Percentiles rank a stretch among this genome's conserved stretches.
Evolutionary conservation across 2,888 invertebrate species (phyloP).

Genomic region (Rhorus exstirpatorius): DNA sequence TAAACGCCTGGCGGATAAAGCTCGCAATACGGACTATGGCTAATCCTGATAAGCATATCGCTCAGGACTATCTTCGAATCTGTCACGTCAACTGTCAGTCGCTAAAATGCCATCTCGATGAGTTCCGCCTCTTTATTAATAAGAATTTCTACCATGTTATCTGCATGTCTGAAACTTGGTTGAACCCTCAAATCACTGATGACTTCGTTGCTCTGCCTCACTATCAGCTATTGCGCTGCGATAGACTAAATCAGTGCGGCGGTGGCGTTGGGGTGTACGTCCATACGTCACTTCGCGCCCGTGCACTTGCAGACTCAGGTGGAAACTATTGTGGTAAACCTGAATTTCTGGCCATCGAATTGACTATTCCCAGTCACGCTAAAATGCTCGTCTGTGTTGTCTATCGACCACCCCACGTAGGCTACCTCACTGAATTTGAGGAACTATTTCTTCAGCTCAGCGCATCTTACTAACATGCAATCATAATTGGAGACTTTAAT

Average conservation of each 20-base stretch:
- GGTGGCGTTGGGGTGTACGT: background rate
- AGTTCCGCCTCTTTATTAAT: background rate
- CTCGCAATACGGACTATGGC: background rate
- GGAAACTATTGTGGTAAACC: background rate
- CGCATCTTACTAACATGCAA: background rate
- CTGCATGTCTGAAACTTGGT: background rate
- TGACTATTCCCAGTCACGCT: background rate
- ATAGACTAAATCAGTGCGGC: background rate
- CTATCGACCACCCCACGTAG: background rate
- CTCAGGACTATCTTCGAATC: background rate
- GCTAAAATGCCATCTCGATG: background rate
- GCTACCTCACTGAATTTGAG: constrained; percentile 10
- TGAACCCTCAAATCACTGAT: background rate
- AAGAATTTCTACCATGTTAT: background rate
- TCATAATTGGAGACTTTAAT: constrained; percentile 4
- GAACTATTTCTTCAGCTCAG: background rate
- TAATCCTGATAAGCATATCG: background rate
- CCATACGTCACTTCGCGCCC: background rate
- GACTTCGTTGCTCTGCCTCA: background rate
- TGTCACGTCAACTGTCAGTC: constrained; percentile 1
- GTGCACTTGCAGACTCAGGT: background rate
- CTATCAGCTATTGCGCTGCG: background rate
- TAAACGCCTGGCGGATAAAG: background rate
- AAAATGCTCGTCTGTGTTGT: background rate
- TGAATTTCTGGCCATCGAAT: background rate